Evolutionary conservation across 2,797 vertebrate species (phyloP).

Genomic region (Halcyon smyrnensis): DNA sequence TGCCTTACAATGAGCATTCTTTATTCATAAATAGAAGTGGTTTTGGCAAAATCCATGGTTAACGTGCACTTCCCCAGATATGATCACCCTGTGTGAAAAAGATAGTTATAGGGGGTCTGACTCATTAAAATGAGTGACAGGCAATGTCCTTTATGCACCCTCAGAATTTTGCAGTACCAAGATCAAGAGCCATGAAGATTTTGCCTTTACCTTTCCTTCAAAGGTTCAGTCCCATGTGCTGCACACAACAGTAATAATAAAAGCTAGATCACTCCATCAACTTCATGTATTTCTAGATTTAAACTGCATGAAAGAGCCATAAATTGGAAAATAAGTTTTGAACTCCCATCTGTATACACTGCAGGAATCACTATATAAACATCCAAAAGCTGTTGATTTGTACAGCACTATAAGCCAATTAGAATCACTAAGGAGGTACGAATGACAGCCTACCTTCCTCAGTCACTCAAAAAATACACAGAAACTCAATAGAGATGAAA

Average conservation of each 20-base stretch:
- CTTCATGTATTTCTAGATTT: background rate
- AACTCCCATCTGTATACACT: background rate
- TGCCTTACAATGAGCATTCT: background rate
- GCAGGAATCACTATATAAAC: background rate
- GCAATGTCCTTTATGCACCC: background rate
- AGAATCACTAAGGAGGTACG: background rate
- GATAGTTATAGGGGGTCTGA: background rate
- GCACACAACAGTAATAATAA: background rate
- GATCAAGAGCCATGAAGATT: background rate
- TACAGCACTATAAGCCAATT: background rate
- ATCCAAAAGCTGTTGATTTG: background rate
- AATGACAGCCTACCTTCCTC: background rate
- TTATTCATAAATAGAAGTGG: background rate
- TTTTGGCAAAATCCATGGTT: background rate
- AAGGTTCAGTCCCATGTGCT: background rate
- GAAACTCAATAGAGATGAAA: slow-evolving; percentile 8
- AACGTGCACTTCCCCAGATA: background rate
- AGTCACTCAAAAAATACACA: background rate
- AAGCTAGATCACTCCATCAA: background rate
- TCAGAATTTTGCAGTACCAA: background rate
- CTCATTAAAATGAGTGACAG: background rate
- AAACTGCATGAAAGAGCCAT: background rate
- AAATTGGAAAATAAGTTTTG: background rate
- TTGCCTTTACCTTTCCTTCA: background rate
- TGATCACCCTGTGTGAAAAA: background rate